These are phyloP conservation scores for Petrocephalus microphthalmus DNA, from an alignment of 2,113 vertebrate species.

Conservation along the genomic window DNA sequence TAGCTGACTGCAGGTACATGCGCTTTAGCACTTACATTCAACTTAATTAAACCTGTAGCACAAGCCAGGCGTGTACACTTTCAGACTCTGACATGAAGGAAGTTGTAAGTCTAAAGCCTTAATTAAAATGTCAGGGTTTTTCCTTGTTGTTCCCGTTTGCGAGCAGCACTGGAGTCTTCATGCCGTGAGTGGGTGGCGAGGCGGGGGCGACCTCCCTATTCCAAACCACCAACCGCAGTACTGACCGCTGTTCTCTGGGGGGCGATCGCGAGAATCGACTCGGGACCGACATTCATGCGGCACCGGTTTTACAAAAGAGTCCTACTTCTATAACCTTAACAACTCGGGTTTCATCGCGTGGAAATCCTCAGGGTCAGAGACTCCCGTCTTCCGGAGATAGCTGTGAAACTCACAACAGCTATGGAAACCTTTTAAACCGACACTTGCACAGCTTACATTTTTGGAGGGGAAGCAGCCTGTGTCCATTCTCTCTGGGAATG, in stretches of 20 bases:
- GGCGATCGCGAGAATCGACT: not conserved
- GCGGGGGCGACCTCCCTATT: not conserved
- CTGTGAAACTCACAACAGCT: not conserved
- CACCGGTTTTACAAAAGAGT: not conserved
- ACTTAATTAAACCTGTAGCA: conserved; percentile 1
- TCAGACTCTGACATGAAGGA: not conserved
- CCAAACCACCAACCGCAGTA: not conserved
- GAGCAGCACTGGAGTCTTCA: not conserved
- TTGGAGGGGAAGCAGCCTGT: not conserved
- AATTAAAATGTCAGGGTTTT: not conserved
- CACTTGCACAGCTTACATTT: not conserved
- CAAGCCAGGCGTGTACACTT: not conserved
- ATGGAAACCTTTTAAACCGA: not conserved
- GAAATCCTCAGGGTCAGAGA: too few species aligned
- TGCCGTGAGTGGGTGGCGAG: not conserved
- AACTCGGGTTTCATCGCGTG: not conserved
- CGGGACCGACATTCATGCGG: not conserved
- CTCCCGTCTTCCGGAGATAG: not conserved
- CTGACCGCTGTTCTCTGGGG: not conserved
- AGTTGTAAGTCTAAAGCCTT: not conserved
- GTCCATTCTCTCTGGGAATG: not conserved
- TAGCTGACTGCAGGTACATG: not conserved
- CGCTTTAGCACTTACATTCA: not conserved
- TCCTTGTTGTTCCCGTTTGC: not conserved
- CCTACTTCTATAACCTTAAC: not conserved